Evolutionary conservation across 2,797 vertebrate species (phyloP).

Genomic region (Vultur gryphus): DNA sequence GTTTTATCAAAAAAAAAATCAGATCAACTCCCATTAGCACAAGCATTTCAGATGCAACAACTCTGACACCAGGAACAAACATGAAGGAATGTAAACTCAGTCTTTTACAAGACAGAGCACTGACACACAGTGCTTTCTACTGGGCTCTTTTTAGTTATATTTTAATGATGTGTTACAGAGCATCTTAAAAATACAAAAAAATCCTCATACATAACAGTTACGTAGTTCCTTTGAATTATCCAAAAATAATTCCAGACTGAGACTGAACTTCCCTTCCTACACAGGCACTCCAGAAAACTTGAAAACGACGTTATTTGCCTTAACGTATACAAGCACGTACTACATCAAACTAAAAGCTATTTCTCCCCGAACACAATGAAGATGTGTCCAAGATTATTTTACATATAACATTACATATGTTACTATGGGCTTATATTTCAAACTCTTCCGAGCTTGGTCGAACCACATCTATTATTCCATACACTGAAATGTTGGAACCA

Average conservation of each 20-base stretch:
- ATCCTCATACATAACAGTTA: neutral
- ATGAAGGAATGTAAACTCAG: neutral
- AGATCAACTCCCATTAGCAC: neutral
- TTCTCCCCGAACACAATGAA: neutral
- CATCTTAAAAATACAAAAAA: neutral
- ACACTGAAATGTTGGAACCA: neutral
- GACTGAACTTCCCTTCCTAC: neutral
- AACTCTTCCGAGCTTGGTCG: neutral
- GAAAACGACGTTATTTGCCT: neutral
- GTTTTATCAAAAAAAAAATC: neutral
- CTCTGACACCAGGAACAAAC: neutral
- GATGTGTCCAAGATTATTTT: neutral
- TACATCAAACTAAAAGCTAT: neutral
- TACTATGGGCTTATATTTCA: neutral
- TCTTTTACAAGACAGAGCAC: neutral
- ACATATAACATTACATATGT: neutral
- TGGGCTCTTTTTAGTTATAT: neutral
- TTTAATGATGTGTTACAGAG: neutral
- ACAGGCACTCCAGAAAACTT: neutral
- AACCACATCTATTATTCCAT: neutral
- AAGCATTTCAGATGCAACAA: neutral
- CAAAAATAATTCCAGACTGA: neutral
- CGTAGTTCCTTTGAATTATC: neutral
- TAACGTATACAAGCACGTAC: neutral
- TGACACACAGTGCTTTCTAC: neutral